Evolutionary conservation across 2,113 vertebrate genomes (phyloP), one percentile per base, ranked within the genome.

Genomic region (Ondatra zibethicus): DNA sequence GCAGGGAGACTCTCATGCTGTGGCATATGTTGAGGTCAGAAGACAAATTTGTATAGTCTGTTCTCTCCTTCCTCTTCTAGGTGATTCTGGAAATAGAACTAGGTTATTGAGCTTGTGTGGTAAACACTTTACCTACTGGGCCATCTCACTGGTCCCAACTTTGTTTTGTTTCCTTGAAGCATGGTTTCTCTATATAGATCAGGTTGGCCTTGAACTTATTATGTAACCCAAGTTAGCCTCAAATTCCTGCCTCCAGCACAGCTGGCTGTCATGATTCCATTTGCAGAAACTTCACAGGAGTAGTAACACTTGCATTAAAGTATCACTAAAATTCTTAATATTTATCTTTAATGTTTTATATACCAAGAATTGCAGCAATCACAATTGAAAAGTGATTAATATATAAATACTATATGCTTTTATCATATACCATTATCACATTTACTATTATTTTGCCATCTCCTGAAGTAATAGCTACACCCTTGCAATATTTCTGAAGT

Each of bases 291-390:
- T 16, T 84, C 6, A 82, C 52, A 82, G 58, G 75, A 61, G 42
- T 29, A 66, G 2, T 50, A 94, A 88, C 47, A 88, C 0, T 91
- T 70, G 36, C 33, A 63, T 27, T 75, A 3, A 96, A 89, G 13
- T 88, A 19, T 47, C 68, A 87, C n/a, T 85, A 84, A 88, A 89
- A 88, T 85, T 73, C 72, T 91, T 31, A 75, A 81, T 72, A 78
- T 45, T 88, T 72, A 52, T 29, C 68, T 88, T 81, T 81, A 66
- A 31, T 86, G 87, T 75, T 96, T 88, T 88, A 76, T 36, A 80
- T n/a, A 52, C 91, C 61, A 96, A 93, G 4, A 39, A 72, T 13
- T 70, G 0, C 90, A 77, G n/a, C 33, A 63, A 85, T 80, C 76
- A 45, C 11, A 78, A n/a, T 61, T 88, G 61, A 96, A 76, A 94